Percentiles rank a stretch among this genome's conserved stretches.
phyloP scores from a whole-genome alignment of 2,113 vertebrate species.

The Aspidoscelis tigris region DNA sequence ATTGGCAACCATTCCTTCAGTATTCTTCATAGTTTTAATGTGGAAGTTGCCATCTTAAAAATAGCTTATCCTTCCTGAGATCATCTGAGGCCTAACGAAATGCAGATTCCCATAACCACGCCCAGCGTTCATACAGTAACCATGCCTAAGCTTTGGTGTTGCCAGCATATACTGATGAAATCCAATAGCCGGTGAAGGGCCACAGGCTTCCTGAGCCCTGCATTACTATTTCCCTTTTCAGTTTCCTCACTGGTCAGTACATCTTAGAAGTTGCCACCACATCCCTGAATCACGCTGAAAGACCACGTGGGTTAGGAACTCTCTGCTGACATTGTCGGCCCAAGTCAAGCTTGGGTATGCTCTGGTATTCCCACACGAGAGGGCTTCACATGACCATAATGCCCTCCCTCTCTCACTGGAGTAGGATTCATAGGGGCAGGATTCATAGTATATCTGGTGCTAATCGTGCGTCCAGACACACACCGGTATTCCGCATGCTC shows the following conservation, averaged over 20 bases:
- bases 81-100: neutral
- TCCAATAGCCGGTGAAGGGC: neutral
- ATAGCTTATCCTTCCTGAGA: neutral
- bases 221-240: neutral
- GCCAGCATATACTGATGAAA: neutral
- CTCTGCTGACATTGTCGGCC: neutral
- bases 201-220: neutral
- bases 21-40: neutral
- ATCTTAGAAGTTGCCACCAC: neutral
- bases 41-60: neutral
- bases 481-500: slow-evolving; percentile 69
- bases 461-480: slow-evolving; percentile 60
- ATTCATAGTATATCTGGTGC: slow-evolving; percentile 62
- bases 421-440: slow-evolving; percentile 10
- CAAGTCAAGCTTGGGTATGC: neutral
- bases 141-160: neutral
- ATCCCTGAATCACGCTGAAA: neutral
- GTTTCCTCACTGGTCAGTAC: neutral
- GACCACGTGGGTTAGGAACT: neutral
- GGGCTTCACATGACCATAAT: neutral
- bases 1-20: neutral
- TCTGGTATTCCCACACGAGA: too few relatives aligned
- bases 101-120: neutral
- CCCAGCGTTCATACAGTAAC: neutral
- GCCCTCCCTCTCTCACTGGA: neutral